These are phyloP conservation scores for Brachyopa scutellaris DNA, from an alignment of 2,888 invertebrate genomes.

Conservation along the genomic window DNA sequence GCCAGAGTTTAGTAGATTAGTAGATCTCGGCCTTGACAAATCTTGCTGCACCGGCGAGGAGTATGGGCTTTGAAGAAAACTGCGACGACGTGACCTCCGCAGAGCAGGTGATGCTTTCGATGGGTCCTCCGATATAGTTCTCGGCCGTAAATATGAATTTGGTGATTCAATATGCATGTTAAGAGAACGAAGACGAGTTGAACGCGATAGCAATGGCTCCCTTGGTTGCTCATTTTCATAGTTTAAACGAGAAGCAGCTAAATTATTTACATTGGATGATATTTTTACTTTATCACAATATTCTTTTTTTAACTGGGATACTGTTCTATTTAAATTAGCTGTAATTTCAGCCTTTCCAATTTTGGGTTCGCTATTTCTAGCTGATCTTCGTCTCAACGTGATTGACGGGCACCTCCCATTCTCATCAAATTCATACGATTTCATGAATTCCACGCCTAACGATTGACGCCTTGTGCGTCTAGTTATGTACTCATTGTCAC, in stretches of 20 bases:
- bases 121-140: conserved; percentile 26
- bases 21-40: neutral
- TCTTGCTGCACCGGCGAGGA: too few species aligned
- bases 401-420: too few species aligned
- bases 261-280: too few species aligned
- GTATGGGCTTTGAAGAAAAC: neutral
- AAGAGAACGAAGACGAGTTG: neutral
- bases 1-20: neutral
- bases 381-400: neutral
- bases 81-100: neutral
- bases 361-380: neutral
- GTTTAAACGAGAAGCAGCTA: neutral
- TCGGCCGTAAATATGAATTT: neutral
- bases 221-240: neutral
- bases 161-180: neutral
- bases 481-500: neutral
- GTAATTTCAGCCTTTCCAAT: neutral
- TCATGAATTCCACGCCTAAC: neutral
- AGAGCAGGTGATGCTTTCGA: conserved; percentile 8
- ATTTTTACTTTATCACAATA: too few species aligned
- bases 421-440: neutral
- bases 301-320: neutral
- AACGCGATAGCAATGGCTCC: neutral
- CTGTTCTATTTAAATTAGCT: neutral
- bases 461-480: conserved; percentile 28